These are phyloP conservation scores for Coelinius sp. DNA, from an alignment of 2,888 invertebrate species.

Conservation along the genomic window DNA sequence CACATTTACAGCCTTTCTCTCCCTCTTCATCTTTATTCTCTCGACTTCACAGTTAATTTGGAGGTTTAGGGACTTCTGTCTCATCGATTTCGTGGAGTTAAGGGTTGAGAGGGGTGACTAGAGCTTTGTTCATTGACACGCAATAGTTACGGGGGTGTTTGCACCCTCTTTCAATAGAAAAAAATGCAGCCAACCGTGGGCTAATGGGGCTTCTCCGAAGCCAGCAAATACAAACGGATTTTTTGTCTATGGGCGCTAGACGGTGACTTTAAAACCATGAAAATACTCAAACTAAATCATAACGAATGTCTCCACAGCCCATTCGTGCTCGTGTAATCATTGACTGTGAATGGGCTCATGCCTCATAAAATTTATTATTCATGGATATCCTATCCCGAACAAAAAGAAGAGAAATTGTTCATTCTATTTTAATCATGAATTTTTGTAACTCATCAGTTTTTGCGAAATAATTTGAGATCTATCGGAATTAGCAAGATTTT, in stretches of 20 bases:
- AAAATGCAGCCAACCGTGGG: background rate
- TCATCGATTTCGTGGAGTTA: constrained; percentile 3
- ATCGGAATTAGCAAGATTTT: no score
- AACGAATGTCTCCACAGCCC: background rate
- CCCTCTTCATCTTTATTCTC: constrained; percentile 16
- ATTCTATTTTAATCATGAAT: no score
- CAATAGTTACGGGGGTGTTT: constrained; percentile 34
- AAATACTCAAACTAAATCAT: background rate
- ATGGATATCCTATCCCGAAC: background rate
- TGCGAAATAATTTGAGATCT: no score
- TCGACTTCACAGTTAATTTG: constrained; percentile 1
- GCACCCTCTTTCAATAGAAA: background rate
- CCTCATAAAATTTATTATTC: background rate
- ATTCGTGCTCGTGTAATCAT: background rate
- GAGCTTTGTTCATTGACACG: constrained; percentile 43
- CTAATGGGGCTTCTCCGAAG: constrained; percentile 15
- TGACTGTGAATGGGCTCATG: background rate
- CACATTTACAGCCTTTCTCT: background rate
- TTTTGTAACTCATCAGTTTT: no score
- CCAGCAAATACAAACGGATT: background rate
- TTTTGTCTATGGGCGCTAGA: background rate
- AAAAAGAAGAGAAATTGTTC: background rate
- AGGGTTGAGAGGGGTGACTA: constrained; percentile 8
- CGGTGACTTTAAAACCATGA: background rate
- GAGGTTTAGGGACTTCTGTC: constrained; percentile 34